Evolutionary conservation across 2,113 vertebrate species (phyloP).

Genomic region (Mionectes macconnelli): DNA sequence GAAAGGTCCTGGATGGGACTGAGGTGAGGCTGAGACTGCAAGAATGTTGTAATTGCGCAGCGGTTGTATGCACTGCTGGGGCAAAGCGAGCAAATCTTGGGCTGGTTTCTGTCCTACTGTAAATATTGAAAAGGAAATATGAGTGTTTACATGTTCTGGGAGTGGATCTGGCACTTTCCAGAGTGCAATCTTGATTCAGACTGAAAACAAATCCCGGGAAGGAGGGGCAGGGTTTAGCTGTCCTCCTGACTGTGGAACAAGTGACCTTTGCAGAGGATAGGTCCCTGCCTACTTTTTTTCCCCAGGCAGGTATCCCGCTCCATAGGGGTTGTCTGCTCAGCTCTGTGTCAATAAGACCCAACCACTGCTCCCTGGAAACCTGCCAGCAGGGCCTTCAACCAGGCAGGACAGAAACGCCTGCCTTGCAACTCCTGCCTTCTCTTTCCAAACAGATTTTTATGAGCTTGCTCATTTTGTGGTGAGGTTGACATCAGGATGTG

Average conservation of each 20-base stretch:
- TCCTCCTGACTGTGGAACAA: not conserved
- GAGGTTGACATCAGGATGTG: not conserved
- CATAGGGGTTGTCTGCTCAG: not conserved
- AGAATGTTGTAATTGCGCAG: not conserved
- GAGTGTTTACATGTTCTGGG: not conserved
- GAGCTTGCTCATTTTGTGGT: not conserved
- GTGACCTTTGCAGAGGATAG: not conserved
- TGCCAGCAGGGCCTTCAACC: not conserved
- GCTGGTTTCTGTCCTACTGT: not conserved
- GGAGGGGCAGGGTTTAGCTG: not conserved
- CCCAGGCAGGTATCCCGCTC: not conserved
- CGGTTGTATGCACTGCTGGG: not conserved
- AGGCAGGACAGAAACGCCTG: not conserved
- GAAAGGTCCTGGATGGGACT: not conserved
- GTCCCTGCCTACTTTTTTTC: not conserved
- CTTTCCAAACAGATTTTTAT: not conserved
- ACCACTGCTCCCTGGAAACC: not conserved
- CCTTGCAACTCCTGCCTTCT: not conserved
- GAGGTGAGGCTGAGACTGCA: fast-evolving
- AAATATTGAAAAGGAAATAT: not conserved
- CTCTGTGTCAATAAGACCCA: not conserved
- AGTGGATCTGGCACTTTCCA: not conserved
- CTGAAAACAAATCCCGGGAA: not conserved
- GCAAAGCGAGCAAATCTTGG: not conserved
- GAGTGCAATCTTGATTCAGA: not conserved